Conservation (phyloP, 1,140 invertebrate genomes). For the Stegodyphus mimosarum region DNA sequence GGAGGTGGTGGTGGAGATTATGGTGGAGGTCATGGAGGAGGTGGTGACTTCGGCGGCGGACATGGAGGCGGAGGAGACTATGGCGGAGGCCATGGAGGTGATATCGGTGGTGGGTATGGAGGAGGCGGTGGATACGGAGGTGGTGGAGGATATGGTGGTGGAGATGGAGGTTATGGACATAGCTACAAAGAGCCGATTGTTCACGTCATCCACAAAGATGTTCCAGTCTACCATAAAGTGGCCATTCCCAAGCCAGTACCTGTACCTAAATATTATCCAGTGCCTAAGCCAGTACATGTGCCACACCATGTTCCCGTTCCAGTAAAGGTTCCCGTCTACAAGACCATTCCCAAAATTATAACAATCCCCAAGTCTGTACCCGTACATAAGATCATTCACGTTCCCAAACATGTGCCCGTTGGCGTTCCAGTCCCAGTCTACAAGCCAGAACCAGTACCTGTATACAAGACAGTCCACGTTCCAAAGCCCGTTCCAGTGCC, state of each 20-base stretch:
- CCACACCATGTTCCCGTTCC: slow-evolving; percentile 65
- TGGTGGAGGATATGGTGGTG: not conserved
- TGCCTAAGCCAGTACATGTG: slow-evolving; percentile 64
- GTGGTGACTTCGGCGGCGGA: not conserved
- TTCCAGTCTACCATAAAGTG: slow-evolving; percentile 64
- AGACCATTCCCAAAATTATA: slow-evolving; percentile 62
- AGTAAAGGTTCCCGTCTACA: slow-evolving; percentile 62
- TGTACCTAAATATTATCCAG: slow-evolving; percentile 64
- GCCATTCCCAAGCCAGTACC: slow-evolving; percentile 65
- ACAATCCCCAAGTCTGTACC: slow-evolving; percentile 63
- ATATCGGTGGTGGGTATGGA: slow-evolving; percentile 36
- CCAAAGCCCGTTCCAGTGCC: slow-evolving; percentile 63
- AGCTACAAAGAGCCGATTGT: slow-evolving; percentile 63
- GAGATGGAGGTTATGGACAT: slow-evolving; percentile 19
- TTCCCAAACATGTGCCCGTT: slow-evolving; percentile 62
- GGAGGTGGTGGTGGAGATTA: slow-evolving; percentile 8
- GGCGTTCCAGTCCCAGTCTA: slow-evolving; percentile 62
- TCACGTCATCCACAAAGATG: slow-evolving; percentile 63
- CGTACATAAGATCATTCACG: slow-evolving; percentile 63
- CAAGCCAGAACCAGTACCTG: slow-evolving; percentile 60
- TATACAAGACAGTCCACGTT: slow-evolving; percentile 62
- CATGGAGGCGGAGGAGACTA: slow-evolving; percentile 8
- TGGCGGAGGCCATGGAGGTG: not conserved
- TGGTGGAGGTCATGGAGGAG: not conserved
- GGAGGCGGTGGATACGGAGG: slow-evolving; percentile 43